A percentile compares a stretch with the other conserved stretches of the same genome.
These are phyloP conservation scores for Punctoribates punctum DNA, from an alignment of 2,888 invertebrate species.

Conservation along the genomic window DNA sequence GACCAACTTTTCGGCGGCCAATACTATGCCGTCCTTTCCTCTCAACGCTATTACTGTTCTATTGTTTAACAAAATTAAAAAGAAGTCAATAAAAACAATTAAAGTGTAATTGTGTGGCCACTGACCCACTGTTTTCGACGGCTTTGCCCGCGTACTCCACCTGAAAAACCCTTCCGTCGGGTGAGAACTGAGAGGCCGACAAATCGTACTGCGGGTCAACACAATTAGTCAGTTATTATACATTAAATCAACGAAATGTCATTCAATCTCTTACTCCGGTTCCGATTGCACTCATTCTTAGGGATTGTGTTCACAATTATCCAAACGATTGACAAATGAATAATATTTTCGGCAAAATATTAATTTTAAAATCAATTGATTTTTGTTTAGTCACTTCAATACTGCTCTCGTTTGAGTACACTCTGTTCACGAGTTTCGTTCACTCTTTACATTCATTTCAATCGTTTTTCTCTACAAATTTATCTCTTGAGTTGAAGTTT, in stretches of 20 bases:
- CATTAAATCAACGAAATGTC: slow-evolving; percentile 49
- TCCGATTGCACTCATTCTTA: slow-evolving; percentile 84
- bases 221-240: slow-evolving; percentile 31
- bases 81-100: not conserved
- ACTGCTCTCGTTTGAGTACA: not conserved
- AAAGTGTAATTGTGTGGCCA: not conserved
- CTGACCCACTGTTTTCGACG: slow-evolving; percentile 86
- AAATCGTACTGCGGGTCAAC: slow-evolving; percentile 77
- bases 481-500: too few species aligned
- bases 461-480: not conserved
- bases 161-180: slow-evolving; percentile 98
- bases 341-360: not conserved
- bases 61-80: slow-evolving; percentile 54
- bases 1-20: slow-evolving; percentile 95
- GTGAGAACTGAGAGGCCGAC: slow-evolving; percentile 99
- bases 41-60: slow-evolving; percentile 83
- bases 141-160: slow-evolving; percentile 99
- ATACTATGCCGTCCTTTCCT: slow-evolving; percentile 93
- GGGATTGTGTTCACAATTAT: not conserved
- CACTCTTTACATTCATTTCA: not conserved
- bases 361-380: not conserved
- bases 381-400: too few species aligned
- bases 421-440: not conserved
- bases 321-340: not conserved
- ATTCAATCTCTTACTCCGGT: slow-evolving; percentile 72